Evolutionary conservation across 2,113 vertebrate species (phyloP), one percentile per base, ranked within the genome.

Genomic region (Barbus barbus): DNA sequence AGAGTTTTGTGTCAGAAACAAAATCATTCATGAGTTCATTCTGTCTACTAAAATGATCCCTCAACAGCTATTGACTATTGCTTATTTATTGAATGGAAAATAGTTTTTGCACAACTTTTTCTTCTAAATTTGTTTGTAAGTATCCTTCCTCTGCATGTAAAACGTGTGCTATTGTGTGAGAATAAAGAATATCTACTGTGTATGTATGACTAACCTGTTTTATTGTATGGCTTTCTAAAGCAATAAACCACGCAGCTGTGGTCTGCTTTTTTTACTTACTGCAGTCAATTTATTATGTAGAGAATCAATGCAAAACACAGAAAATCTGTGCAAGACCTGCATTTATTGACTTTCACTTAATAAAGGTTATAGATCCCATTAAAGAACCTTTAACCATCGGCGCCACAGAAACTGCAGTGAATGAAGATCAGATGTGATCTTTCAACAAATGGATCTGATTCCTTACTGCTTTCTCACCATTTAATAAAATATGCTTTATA

Each of bases 401-500:
- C 22, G 24, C 20, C 24, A 46, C 26, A 11, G n/a, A 65, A 67
- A 44, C 58, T 46, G 22, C 71, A 33, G 16, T 20, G 71, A 81
- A 78, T 76, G 33, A 84, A 87, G 77, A 61, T 72, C 72, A 78
- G 28, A 78, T 61, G 56, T 44, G 56, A 44, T 71, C 31, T 80
- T 80, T 80, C 36, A n/a, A 44, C 26, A 60, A 80, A 61, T 12
- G 12, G 51, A 69, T 84, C 56, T n/a, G 26, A 78, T 33, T 28
- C n/a, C 33, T 26, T 20, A 14, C 31, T 4, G 9, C 33, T 73
- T 76, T 74, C 24, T 84, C 48, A 76, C 44, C 71, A 38, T 84
- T 84, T 76, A 84, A 84, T 84, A 84, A 78, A 87, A 84, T 75
- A 24, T 51, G 58, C 61, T 28, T 81, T 63, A 56, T 31, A 53